Evolutionary conservation across 2,888 invertebrate genomes (phyloP).

Genomic region (Dioctria linearis): DNA sequence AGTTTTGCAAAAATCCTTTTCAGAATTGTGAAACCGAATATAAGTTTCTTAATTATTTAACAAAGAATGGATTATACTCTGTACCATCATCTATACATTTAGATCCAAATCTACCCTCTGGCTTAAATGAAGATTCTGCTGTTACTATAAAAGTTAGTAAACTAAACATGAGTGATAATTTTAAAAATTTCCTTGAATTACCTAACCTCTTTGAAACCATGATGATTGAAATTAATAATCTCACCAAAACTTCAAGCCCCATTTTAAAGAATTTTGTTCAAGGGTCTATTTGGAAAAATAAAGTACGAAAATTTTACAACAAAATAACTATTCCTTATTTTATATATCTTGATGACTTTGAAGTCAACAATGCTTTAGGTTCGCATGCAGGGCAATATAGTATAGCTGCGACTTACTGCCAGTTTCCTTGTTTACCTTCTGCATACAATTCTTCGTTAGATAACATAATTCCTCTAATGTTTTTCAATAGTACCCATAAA

Average conservation of each 20-base stretch:
- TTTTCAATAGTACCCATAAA: constrained; percentile 5
- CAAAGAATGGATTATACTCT: too few relatives aligned
- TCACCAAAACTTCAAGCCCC: neutral
- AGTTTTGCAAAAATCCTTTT: constrained; percentile 8
- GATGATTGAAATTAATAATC: neutral
- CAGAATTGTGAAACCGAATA: neutral
- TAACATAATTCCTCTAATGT: constrained; percentile 18
- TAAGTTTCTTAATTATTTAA: too few relatives aligned
- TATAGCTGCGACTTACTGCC: too few relatives aligned
- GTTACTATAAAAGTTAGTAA: neutral
- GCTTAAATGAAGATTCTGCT: constrained; percentile 4
- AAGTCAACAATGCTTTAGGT: too few relatives aligned
- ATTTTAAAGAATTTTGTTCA: constrained; percentile 44
- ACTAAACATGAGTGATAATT: neutral
- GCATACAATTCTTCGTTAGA: constrained; percentile 10
- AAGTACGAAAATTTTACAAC: constrained; percentile 21
- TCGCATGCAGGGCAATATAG: too few relatives aligned
- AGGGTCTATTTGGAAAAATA: constrained; percentile 41
- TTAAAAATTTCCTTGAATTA: constrained; percentile 18
- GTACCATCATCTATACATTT: neutral
- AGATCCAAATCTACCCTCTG: neutral
- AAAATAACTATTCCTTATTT: constrained; percentile 15
- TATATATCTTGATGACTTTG: too few relatives aligned
- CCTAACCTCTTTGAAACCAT: constrained; percentile 4
- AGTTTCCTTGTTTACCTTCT: too few relatives aligned